phyloP scores from a whole-genome alignment of 2,888 invertebrate genomes.

The Nomada ruficornis region DNA sequence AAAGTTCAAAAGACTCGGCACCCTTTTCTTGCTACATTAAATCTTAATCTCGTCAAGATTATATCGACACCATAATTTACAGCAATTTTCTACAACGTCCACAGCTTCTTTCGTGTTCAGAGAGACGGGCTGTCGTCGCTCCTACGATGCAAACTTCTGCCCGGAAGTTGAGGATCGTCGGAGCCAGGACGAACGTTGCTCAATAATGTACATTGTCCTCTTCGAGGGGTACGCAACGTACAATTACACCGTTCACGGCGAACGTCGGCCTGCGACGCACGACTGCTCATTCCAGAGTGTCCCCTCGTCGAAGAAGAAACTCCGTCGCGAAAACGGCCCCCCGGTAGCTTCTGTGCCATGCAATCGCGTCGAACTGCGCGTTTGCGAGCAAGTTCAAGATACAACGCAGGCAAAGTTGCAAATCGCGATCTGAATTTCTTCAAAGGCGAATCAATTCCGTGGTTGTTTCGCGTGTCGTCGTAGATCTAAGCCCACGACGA shows the following conservation, averaged over 20 bases:
- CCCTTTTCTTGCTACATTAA: slow-evolving; percentile 26
- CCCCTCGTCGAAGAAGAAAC: slow-evolving; percentile 1
- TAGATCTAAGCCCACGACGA: neutral
- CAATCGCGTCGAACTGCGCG: neutral
- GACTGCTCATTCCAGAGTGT: slow-evolving; percentile 12
- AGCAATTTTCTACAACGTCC: slow-evolving; percentile 60
- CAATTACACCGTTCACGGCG: neutral
- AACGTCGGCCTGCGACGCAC: slow-evolving; percentile 13
- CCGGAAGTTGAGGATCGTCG: slow-evolving; percentile 16
- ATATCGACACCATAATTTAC: slow-evolving; percentile 54
- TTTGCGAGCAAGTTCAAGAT: neutral
- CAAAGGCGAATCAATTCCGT: neutral
- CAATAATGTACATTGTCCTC: slow-evolving; percentile 45
- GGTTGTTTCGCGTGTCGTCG: neutral
- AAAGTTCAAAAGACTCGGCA: slow-evolving; percentile 22
- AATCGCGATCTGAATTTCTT: too few relatives aligned
- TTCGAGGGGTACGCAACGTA: slow-evolving; percentile 11
- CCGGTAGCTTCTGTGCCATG: neutral
- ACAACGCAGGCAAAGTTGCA: too few relatives aligned
- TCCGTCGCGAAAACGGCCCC: neutral
- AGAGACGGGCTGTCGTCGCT: slow-evolving; percentile 3
- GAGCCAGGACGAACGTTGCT: slow-evolving; percentile 26
- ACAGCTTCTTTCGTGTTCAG: slow-evolving; percentile 31
- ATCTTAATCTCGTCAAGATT: slow-evolving; percentile 27
- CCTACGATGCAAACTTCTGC: slow-evolving; percentile 16